These are phyloP conservation scores for Martes flavigula DNA, from an alignment of 2,797 vertebrate genomes.

Conservation along the genomic window DNA sequence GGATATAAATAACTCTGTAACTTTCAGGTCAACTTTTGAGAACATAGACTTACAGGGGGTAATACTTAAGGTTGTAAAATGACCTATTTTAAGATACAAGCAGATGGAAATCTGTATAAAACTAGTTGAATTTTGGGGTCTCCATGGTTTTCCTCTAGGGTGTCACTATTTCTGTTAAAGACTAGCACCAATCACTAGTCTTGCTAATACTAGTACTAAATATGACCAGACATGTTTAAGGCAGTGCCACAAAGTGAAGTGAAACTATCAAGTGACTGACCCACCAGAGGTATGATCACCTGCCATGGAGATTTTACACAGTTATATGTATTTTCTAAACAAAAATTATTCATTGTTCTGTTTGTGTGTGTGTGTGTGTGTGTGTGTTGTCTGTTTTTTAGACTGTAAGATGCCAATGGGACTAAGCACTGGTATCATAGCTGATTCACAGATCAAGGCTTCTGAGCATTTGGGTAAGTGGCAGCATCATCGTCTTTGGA, in stretches of 20 bases:
- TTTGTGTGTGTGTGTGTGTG: not conserved
- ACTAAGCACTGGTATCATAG: conserved; percentile 88
- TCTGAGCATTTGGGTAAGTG: conserved; percentile 87
- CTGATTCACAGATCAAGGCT: conserved; percentile 90
- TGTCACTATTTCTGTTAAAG: not conserved
- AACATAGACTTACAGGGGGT: not conserved
- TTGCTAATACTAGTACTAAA: not conserved
- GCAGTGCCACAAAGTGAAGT: not conserved
- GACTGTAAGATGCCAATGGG: conserved; percentile 93
- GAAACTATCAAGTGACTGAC: not conserved
- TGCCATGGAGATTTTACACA: not conserved
- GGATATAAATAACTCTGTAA: not conserved
- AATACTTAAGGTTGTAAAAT: not conserved
- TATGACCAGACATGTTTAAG: not conserved
- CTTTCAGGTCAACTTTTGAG: not conserved
- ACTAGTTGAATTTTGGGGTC: not conserved
- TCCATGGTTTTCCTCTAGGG: not conserved
- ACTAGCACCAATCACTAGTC: not conserved
- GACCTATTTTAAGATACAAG: not conserved
- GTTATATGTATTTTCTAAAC: not conserved
- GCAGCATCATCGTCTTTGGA: not conserved
- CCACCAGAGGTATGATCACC: not conserved
- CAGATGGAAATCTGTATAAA: not conserved
- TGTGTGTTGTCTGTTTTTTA: conserved; percentile 64
- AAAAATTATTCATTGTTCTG: not conserved